Conservation (phyloP, 2,113 vertebrate species). For the Psilopsiagon aymara region DNA sequence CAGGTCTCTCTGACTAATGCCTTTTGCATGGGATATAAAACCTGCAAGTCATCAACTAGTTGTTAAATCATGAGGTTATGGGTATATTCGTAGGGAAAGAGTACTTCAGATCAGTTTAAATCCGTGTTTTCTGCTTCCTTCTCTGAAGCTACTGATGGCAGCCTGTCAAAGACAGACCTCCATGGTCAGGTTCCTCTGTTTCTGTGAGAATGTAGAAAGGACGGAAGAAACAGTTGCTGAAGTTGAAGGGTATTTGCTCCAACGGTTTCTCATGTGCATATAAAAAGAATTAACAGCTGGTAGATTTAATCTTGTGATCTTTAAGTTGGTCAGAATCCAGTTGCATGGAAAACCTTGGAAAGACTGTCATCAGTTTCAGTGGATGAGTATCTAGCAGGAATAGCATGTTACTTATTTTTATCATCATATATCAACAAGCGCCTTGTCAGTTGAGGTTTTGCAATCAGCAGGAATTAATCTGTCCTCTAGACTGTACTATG, state of each 20-base stretch:
- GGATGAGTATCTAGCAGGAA: neutral
- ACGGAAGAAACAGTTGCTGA: conserved; percentile 11
- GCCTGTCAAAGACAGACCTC: neutral
- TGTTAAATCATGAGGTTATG: neutral
- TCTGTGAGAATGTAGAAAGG: neutral
- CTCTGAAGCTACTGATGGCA: neutral
- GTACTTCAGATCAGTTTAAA: neutral
- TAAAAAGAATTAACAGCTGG: conserved; percentile 15
- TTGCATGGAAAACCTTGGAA: neutral
- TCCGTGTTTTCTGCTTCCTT: neutral
- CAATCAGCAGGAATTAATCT: neutral
- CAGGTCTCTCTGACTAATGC: neutral
- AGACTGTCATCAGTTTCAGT: neutral
- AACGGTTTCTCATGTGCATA: neutral
- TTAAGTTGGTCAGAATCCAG: neutral
- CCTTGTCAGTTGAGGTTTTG: neutral
- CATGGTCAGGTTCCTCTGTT: neutral
- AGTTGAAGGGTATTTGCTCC: neutral
- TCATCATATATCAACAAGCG: neutral
- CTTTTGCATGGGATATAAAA: neutral
- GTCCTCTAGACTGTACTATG: neutral
- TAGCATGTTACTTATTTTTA: neutral
- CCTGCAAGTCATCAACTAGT: neutral
- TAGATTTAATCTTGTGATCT: conserved; percentile 20
- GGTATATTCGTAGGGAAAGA: neutral